Percentiles rank a stretch among this genome's conserved stretches.
Evolutionary conservation across 2,888 invertebrate genomes (phyloP).

Genomic region (Dugesia japonica): DNA sequence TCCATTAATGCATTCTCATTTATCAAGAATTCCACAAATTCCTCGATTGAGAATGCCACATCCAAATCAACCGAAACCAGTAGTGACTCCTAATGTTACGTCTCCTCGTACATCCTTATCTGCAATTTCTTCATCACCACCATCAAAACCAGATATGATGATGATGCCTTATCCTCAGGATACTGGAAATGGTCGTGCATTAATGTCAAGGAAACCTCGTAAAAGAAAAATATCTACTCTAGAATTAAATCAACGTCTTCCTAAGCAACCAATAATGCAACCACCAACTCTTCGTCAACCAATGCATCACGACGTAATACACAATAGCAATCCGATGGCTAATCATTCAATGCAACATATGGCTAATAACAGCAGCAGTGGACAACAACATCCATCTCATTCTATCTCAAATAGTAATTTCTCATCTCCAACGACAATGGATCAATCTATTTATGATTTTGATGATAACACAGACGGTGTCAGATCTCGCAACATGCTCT

Average conservation of each 20-base stretch:
- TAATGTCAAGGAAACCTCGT: neutral
- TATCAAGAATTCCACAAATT: neutral
- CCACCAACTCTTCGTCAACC: neutral
- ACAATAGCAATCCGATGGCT: neutral
- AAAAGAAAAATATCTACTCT: neutral
- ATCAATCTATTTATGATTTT: slow-evolving; percentile 10
- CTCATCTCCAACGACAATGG: neutral
- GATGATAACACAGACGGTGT: neutral
- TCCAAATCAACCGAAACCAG: neutral
- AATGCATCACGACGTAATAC: neutral
- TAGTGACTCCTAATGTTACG: neutral
- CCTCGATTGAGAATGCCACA: slow-evolving; percentile 7
- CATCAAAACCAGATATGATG: neutral
- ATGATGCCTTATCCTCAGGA: slow-evolving; percentile 9
- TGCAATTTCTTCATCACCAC: neutral
- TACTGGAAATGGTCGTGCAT: neutral
- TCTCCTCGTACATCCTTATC: neutral
- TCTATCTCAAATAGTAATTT: neutral
- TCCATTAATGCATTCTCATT: neutral
- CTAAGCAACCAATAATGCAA: neutral
- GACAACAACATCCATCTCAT: neutral
- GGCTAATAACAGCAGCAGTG: neutral
- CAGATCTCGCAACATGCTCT: neutral
- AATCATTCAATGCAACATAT: neutral
- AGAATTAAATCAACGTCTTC: slow-evolving; percentile 10